Conservation (phyloP, 2,797 vertebrate species). For the Anomalospiza imberbis region DNA sequence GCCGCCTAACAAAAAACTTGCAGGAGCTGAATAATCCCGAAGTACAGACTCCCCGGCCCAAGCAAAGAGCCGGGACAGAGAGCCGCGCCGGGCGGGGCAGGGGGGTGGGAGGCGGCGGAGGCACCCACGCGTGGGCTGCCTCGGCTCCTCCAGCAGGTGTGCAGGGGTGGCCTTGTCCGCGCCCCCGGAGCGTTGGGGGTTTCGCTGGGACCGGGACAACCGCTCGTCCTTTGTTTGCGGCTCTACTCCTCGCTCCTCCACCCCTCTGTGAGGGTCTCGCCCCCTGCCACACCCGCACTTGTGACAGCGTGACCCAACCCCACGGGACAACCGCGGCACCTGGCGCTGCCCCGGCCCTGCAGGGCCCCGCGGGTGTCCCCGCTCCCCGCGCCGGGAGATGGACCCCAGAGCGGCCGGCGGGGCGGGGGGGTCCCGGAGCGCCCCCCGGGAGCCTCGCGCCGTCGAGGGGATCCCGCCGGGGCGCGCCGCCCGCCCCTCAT, state of each 20-base stretch:
- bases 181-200: not conserved
- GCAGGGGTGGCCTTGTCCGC: not conserved
- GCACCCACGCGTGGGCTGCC: not conserved
- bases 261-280: fast-evolving
- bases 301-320: not conserved
- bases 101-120: not conserved
- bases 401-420: not conserved
- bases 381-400: fast-evolving
- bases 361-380: not conserved
- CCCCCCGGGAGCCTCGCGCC: not conserved
- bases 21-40: constrained; percentile 71
- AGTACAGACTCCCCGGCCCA: constrained; percentile 64
- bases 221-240: not conserved
- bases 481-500: not conserved
- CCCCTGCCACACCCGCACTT: not conserved
- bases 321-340: fast-evolving
- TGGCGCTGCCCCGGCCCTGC: not conserved
- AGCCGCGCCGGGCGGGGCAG: not conserved
- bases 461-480: constrained; percentile 13
- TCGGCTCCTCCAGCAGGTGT: not conserved
- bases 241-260: not conserved
- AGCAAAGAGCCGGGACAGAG: constrained; percentile 62
- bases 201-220: not conserved
- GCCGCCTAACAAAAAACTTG: constrained; percentile 74
- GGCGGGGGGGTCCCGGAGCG: too few relatives aligned